Evolutionary conservation across 2,888 invertebrate genomes (phyloP), one percentile per base, ranked within the genome.

Genomic region (Eupithecia subfuscata): DNA sequence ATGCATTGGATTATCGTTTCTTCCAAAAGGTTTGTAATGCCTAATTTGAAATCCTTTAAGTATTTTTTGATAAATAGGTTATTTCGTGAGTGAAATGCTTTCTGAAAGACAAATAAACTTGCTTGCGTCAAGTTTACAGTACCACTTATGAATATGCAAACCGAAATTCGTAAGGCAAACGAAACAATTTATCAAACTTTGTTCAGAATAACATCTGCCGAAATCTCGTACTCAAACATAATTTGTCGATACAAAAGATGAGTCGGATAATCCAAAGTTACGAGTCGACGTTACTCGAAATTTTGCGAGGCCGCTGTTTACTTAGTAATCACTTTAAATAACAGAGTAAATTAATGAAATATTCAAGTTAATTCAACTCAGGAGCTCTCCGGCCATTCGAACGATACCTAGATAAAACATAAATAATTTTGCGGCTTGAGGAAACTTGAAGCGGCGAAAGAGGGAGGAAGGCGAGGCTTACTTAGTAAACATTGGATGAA

Each of bases 1-100:
- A 60, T 96, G 96, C 83, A 92, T 96, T 69, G 91, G 95, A 25
- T 95, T 96, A 81, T 95, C 96, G 30, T 95, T 96, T 82, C 80
- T 96, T 34, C 95, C 96, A 8, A 88, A 92, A 88, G 95, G 96
- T 96, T 85, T 92, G 89, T n/a, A 40, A 69, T n/a, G n/a, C 11
- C 22, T 22, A 22, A 1, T 56, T 11, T 4, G 3, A n/a, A 52
- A n/a, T 52, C 3, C 45, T 9, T 52, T 9, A 18, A 48, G 48
- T 18, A n/a, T 18, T 52, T n/a, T 52, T n/a, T n/a, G 0, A 52
- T 52, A 52, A n/a, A n/a, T 52, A 45, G 16, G 45, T 69, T 71
- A 52, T 60, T 43, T 7, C 22, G 30, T 25, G 30, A 40, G 43
- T 69, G 70, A 75, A 65, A 25, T 75, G 56, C 56, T 70, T 52